Conservation (phyloP, 2,888 invertebrate species). For the Ashinkailepas kermadecensis region DNA sequence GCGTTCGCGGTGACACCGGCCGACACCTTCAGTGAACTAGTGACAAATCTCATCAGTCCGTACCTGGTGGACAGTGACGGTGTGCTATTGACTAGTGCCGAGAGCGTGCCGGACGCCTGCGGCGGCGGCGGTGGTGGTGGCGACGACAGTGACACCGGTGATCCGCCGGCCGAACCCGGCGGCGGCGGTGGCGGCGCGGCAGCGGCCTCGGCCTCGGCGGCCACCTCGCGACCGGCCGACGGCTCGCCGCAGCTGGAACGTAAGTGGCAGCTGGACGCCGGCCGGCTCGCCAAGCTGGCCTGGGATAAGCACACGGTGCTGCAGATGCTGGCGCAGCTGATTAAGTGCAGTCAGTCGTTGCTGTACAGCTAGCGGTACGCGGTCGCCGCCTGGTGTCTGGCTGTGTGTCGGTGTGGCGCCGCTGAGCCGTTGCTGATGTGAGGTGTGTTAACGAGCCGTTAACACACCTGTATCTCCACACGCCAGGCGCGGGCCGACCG, state of each 20-base stretch:
- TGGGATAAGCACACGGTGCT: background rate
- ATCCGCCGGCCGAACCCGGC: background rate
- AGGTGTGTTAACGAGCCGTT: background rate
- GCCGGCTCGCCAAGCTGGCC: background rate
- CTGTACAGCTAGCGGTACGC: background rate
- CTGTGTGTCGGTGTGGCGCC: too few species aligned
- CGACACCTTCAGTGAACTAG: constrained; percentile 14
- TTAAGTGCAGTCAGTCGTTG: background rate
- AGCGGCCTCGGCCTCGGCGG: background rate
- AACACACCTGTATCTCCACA: background rate
- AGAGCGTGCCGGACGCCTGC: background rate
- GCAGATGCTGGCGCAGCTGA: background rate
- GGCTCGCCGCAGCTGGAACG: background rate
- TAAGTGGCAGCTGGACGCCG: background rate
- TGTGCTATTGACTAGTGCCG: constrained; percentile 13
- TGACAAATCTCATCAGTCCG: constrained; percentile 14
- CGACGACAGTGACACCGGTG: background rate
- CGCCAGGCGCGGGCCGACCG: background rate
- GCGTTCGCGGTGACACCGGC: constrained; percentile 1
- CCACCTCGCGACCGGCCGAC: background rate
- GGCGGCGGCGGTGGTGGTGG: background rate
- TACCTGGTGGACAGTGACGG: constrained; percentile 20
- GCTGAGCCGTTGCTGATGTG: background rate
- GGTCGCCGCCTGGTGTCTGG: background rate
- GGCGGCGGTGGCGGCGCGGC: background rate